A percentile compares a stretch with the other conserved stretches of the same genome.
phyloP scores from a whole-genome alignment of 2,797 vertebrate genomes.

The Acanthiza pusilla region DNA sequence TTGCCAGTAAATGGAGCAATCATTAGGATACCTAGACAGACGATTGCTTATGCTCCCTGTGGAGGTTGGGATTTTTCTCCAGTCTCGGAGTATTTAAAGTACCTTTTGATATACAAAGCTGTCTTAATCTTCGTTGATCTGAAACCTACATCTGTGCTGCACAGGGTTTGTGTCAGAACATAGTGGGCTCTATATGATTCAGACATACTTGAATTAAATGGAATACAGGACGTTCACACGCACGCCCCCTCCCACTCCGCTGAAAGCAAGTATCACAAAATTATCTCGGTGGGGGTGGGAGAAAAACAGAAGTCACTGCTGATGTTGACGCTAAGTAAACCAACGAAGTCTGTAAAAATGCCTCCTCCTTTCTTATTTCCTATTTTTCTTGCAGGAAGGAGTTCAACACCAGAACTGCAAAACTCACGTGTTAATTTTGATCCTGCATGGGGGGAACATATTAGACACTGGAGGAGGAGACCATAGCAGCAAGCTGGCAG shows the following conservation, averaged over 20 bases:
- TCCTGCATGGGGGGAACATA: slow-evolving; percentile 94
- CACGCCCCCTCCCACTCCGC: accelerated
- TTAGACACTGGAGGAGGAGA: slow-evolving; percentile 87
- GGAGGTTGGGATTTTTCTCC: background rate
- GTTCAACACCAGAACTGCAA: slow-evolving; percentile 83
- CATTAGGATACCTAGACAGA: background rate
- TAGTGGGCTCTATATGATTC: background rate
- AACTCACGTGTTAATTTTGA: slow-evolving; percentile 88
- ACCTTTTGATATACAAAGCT: background rate
- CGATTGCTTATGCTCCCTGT: background rate
- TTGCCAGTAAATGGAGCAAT: background rate
- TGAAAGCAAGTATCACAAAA: background rate
- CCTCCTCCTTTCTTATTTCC: background rate
- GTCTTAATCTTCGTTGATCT: background rate
- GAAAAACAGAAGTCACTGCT: background rate
- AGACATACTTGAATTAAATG: background rate
- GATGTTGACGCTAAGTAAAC: background rate
- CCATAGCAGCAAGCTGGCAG: slow-evolving; percentile 84
- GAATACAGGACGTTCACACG: background rate
- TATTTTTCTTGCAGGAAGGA: slow-evolving; percentile 65
- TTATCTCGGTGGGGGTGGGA: background rate
- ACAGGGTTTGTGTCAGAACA: background rate
- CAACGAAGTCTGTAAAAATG: background rate
- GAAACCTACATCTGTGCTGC: background rate
- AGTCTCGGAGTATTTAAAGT: background rate